A percentile compares a stretch with the other conserved stretches of the same genome.
Conservation (phyloP, 2,797 vertebrate species). For the Enteromius thamalakanensis region DNA sequence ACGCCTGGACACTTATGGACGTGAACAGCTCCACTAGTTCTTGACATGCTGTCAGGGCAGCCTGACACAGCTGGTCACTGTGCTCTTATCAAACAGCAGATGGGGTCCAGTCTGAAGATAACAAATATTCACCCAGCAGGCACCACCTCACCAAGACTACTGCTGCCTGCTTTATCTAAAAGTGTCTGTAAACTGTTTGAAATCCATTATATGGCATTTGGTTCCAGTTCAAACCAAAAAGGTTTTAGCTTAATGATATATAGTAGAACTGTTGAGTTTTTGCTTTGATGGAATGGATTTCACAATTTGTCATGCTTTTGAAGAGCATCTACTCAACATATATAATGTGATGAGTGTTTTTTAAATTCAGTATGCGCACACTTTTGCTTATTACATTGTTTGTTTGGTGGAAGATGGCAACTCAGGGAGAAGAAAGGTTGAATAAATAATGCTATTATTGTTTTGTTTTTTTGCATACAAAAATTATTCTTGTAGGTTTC, state of each 20-base stretch:
- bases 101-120: conserved; percentile 43
- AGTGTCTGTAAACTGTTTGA: background rate
- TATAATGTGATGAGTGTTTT: too few relatives aligned
- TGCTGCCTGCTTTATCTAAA: conserved; percentile 23
- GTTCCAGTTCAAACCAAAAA: background rate
- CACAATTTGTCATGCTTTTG: background rate
- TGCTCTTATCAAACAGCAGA: conserved; percentile 53
- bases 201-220: conserved; percentile 28
- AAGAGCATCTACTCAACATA: too few relatives aligned
- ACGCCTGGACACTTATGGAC: conserved; percentile 27
- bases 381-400: too few relatives aligned
- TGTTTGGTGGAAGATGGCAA: too few relatives aligned
- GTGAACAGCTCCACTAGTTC: conserved; percentile 44
- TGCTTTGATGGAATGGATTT: background rate
- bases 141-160: conserved; percentile 11
- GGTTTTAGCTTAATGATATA: background rate
- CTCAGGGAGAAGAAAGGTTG: too few relatives aligned
- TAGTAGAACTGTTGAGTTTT: background rate
- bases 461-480: too few relatives aligned
- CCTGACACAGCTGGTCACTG: conserved; percentile 45
- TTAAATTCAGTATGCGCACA: too few relatives aligned
- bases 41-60: conserved; percentile 52
- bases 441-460: too few relatives aligned
- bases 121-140: conserved; percentile 38
- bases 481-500: too few relatives aligned